Evolutionary conservation across 2,113 vertebrate genomes (phyloP), one percentile per base, ranked within the genome.

Genomic region (Felis chaus): DNA sequence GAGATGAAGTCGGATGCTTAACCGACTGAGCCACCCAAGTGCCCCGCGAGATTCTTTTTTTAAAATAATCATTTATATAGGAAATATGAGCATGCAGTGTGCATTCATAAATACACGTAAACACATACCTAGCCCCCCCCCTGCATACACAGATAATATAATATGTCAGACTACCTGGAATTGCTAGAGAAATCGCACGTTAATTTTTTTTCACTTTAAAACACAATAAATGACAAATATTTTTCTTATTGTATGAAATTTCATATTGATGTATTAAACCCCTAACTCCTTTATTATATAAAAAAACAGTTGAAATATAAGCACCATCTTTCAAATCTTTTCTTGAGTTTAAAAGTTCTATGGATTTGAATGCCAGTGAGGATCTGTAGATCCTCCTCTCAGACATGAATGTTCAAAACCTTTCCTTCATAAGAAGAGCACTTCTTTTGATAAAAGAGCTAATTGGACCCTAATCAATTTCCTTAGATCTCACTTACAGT

Each of bases 121-220:
- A 7, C 31, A 55, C 0, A 61, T 39, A 41, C 25, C 1, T 36
- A 84, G 69, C 4, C 29, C 81, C 16, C 5, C 14, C 83, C 4
- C 27, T 41, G 53, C 16, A 27, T 61, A 83, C 3, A 48, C 1
- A 53, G 25, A 45, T 4, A 53, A 41, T n/a, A 12, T 36, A 63
- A 90, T 50, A 16, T 71, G 90, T 90, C 12, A 88, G 4, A 13
- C 74, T 21, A 18, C 65, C 45, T 90, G 7, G 7, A 76, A 65
- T 6, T 89, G 15, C 25, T 91, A 82, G 83, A 68, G 33, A 68
- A 83, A 84, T 65, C 5, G 84, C 57, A 80, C 7, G 63, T 74
- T 53, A 61, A 82, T 84, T 48, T 89, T 90, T 94, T 69, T 93
- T 4, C 25, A 61, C 27, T 88, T 91, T 96, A 93, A 88, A 96